A percentile compares a stretch with the other conserved stretches of the same genome.
These are phyloP conservation scores for Drosophila birchii DNA, from an alignment of 2,888 invertebrate genomes.

Conservation along the genomic window DNA sequence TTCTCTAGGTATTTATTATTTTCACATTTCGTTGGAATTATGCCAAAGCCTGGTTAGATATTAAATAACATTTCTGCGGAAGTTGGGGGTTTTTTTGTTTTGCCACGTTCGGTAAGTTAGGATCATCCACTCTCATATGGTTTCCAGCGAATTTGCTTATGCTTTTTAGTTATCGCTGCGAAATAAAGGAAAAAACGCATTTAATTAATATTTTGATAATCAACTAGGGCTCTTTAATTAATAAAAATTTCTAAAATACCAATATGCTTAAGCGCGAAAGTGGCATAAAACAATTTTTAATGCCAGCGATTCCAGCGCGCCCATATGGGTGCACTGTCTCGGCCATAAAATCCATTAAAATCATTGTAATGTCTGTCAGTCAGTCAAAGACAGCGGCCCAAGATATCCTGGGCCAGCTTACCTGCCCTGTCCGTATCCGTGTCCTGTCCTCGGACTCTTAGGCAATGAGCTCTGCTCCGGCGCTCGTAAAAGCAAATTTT, in stretches of 20 bases:
- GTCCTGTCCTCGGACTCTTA: constrained; percentile 35
- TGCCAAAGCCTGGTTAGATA: constrained; percentile 30
- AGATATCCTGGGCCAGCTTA: constrained; percentile 52
- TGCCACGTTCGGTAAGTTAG: constrained; percentile 9
- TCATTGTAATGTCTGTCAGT: constrained; percentile 77
- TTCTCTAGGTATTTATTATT: constrained; percentile 19
- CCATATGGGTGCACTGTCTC: constrained; percentile 75
- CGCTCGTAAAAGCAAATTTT: constrained; percentile 75
- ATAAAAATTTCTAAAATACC: constrained; percentile 51
- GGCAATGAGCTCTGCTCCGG: constrained; percentile 48
- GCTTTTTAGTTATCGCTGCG: constrained; percentile 62
- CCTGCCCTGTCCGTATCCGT: constrained; percentile 50
- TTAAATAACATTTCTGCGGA: constrained; percentile 31
- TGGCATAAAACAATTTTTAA: constrained; percentile 63
- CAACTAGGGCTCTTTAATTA: constrained; percentile 51
- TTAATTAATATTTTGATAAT: constrained; percentile 23
- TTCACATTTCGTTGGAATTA: constrained; percentile 27
- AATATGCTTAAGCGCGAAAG: constrained; percentile 55
- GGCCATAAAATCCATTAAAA: constrained; percentile 75
- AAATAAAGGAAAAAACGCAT: constrained; percentile 9
- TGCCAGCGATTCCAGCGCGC: constrained; percentile 57
- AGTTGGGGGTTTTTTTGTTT: constrained; percentile 8
- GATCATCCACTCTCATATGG: constrained; percentile 3
- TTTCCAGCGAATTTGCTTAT: constrained; percentile 31
- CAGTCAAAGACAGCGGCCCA: constrained; percentile 49